phyloP scores from a whole-genome alignment of 2,797 vertebrate species.

The Orientallactaga sibirica region DNA sequence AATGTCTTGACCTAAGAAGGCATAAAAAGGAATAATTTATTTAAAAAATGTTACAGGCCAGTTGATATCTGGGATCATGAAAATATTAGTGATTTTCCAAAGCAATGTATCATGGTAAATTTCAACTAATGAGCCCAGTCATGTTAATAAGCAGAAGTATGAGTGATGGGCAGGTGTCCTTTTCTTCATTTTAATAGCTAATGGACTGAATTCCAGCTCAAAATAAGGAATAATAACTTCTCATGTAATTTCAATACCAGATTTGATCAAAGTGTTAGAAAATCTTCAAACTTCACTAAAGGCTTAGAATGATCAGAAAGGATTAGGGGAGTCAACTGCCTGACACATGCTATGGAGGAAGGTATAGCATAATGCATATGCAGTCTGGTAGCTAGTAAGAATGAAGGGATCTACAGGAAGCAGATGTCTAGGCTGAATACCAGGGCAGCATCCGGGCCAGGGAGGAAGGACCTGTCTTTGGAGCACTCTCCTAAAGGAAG shows the following conservation, averaged over 20 bases:
- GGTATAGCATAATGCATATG: too few species aligned
- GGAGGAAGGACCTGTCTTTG: not conserved
- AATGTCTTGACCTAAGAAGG: not conserved
- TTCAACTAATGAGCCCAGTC: not conserved
- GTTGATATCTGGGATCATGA: not conserved
- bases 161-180: not conserved
- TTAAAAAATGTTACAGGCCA: not conserved
- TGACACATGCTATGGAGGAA: not conserved
- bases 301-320: not conserved
- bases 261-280: constrained; percentile 29
- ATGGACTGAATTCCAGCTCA: not conserved
- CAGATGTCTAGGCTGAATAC: not conserved
- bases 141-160: not conserved
- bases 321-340: not conserved
- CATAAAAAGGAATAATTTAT: not conserved
- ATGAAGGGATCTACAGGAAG: not conserved
- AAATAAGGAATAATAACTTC: not conserved
- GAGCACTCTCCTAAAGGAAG: not conserved
- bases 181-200: not conserved
- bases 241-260: not conserved
- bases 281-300: not conserved
- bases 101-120: not conserved
- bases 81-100: constrained; percentile 7
- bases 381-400: too few species aligned
- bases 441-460: not conserved